phyloP scores from a whole-genome alignment of 2,888 invertebrate species.

The Plusia festucae region DNA sequence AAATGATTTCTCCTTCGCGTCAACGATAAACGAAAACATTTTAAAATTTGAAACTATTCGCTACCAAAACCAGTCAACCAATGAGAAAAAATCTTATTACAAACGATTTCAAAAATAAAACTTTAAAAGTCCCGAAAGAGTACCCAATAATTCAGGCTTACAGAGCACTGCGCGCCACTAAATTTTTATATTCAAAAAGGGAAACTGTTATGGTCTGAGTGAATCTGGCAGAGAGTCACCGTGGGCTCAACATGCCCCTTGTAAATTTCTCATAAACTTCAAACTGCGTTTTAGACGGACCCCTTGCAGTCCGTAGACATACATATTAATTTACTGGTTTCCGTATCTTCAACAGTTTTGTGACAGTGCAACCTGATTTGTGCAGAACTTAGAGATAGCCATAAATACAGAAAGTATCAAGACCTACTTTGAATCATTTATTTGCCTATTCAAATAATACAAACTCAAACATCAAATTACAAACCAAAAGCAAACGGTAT shows the following conservation, averaged over 20 bases:
- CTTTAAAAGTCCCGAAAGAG: slow-evolving; percentile 57
- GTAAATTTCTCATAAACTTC: slow-evolving; percentile 65
- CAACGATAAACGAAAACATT: too few relatives aligned
- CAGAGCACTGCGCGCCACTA: slow-evolving; percentile 77
- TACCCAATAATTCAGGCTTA: slow-evolving; percentile 73
- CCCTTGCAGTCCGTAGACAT: not conserved
- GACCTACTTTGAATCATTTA: too few relatives aligned
- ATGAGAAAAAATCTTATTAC: slow-evolving; percentile 70
- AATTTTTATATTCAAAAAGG: slow-evolving; percentile 81
- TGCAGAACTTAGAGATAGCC: not conserved
- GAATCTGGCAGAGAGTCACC: slow-evolving; percentile 71
- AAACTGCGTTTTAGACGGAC: slow-evolving; percentile 26
- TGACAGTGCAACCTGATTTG: not conserved
- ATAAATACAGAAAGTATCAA: too few relatives aligned
- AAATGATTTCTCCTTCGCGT: too few relatives aligned
- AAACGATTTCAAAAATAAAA: slow-evolving; percentile 61
- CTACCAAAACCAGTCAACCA: slow-evolving; percentile 30
- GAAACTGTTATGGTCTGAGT: slow-evolving; percentile 82
- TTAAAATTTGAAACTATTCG: not conserved
- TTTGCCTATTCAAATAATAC: too few relatives aligned
- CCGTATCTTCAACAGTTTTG: not conserved
- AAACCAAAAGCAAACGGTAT: slow-evolving; percentile 14
- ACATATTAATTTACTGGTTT: not conserved
- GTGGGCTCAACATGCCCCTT: slow-evolving; percentile 55
- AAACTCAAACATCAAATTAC: slow-evolving; percentile 1